phyloP scores from a whole-genome alignment of 2,888 invertebrate genomes.

The Seira musarum region DNA sequence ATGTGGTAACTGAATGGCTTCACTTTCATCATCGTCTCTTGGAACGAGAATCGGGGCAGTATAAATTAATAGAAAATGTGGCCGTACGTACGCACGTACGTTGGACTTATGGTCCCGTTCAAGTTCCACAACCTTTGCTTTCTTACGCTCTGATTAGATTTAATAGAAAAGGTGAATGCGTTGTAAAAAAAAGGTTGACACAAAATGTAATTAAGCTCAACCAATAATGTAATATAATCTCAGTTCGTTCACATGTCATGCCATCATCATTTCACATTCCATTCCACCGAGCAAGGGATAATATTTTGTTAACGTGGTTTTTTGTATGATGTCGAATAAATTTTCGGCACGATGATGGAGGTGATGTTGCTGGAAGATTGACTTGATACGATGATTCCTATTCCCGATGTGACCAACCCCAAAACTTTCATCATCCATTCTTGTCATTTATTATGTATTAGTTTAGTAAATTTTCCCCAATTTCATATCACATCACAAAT shows the following conservation, averaged over 20 bases:
- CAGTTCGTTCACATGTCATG: not conserved
- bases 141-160: no score
- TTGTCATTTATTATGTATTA: not conserved
- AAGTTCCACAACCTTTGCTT: no score
- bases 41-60: not conserved
- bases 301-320: not conserved
- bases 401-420: slow-evolving; percentile 1
- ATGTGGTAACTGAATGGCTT: slow-evolving; percentile 59
- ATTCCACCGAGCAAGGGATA: not conserved
- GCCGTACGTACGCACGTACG: no score
- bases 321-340: no score
- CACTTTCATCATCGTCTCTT: slow-evolving; percentile 55
- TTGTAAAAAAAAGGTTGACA: not conserved
- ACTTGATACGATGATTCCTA: not conserved
- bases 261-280: not conserved
- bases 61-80: not conserved
- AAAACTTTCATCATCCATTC: slow-evolving; percentile 1
- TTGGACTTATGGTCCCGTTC: no score
- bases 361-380: not conserved
- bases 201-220: not conserved
- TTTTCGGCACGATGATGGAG: no score
- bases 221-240: not conserved
- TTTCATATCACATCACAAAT: no score
- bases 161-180: not conserved
- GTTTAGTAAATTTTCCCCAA: no score